Evolutionary conservation across 2,113 vertebrate species (phyloP).

Genomic region (Tetrao urogallus): DNA sequence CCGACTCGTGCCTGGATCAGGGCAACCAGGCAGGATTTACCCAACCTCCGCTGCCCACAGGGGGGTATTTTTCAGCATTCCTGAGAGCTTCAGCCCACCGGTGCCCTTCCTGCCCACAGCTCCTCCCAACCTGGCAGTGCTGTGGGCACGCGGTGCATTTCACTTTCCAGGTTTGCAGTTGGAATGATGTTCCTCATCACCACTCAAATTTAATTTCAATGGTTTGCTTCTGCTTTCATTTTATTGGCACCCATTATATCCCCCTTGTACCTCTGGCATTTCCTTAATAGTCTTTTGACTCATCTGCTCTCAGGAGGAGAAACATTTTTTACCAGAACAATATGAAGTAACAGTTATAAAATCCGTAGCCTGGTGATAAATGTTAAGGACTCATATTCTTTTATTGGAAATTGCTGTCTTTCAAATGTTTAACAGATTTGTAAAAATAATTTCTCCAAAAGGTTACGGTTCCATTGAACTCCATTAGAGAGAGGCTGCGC

Average conservation of each 20-base stretch:
- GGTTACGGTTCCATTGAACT: conserved; percentile 54
- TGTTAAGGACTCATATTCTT: conserved; percentile 53
- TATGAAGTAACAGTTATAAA: conserved; percentile 67
- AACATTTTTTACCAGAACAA: conserved; percentile 57
- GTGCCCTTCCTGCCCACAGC: background rate
- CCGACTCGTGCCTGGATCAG: no score
- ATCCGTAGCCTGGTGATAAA: conserved; percentile 57
- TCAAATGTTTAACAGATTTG: conserved; percentile 73
- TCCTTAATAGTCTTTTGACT: conserved; percentile 56
- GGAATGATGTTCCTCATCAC: conserved; percentile 62
- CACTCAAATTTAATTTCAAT: conserved; percentile 7
- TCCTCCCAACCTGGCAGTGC: background rate
- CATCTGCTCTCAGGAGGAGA: conserved; percentile 60
- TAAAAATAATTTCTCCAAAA: conserved; percentile 72
- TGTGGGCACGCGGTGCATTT: background rate
- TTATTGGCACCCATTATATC: conserved; percentile 20
- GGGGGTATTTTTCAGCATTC: no score
- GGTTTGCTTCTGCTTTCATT: conserved; percentile 34
- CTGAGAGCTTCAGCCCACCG: background rate
- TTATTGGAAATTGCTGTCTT: conserved; percentile 68
- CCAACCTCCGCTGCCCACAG: no score
- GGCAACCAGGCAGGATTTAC: no score
- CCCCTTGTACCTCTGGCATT: conserved; percentile 28
- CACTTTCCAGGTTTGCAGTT: conserved; percentile 44
- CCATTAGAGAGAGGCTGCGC: background rate